Evolutionary conservation across 2,113 vertebrate genomes (phyloP).

Genomic region (Podocnemis expansa): DNA sequence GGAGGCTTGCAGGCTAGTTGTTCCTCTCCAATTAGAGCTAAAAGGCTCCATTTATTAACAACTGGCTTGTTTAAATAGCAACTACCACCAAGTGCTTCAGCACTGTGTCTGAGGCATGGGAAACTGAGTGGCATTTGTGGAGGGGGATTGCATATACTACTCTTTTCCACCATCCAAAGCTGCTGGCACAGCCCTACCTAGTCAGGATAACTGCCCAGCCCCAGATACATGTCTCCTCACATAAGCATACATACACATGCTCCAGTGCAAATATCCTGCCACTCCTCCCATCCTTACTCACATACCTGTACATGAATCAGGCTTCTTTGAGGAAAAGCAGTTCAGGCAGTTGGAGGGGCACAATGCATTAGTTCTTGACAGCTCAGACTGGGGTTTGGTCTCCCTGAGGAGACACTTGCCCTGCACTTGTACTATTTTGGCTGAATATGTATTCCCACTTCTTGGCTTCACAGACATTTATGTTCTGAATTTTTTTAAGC

Average conservation of each 20-base stretch:
- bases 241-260: neutral
- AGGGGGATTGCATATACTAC: neutral
- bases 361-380: neutral
- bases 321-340: conserved; percentile 28
- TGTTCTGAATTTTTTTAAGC: neutral
- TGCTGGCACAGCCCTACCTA: fast-evolving
- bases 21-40: conserved; percentile 66
- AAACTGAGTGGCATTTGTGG: neutral
- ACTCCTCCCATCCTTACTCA: neutral
- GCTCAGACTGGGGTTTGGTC: conserved; percentile 12
- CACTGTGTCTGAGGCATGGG: neutral
- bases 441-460: conserved; percentile 41
- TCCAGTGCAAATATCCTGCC: neutral
- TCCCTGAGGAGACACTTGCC: neutral
- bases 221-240: neutral
- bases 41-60: conserved; percentile 73
- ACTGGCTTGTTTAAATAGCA: conserved; percentile 68
- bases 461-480: neutral
- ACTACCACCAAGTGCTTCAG: neutral
- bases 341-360: conserved; percentile 16
- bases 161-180: neutral
- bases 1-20: conserved; percentile 51
- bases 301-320: neutral
- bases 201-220: neutral
- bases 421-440: neutral